These are phyloP conservation scores for Dromaius novaehollandiae DNA, from an alignment of 2,113 vertebrate species.

Conservation along the genomic window DNA sequence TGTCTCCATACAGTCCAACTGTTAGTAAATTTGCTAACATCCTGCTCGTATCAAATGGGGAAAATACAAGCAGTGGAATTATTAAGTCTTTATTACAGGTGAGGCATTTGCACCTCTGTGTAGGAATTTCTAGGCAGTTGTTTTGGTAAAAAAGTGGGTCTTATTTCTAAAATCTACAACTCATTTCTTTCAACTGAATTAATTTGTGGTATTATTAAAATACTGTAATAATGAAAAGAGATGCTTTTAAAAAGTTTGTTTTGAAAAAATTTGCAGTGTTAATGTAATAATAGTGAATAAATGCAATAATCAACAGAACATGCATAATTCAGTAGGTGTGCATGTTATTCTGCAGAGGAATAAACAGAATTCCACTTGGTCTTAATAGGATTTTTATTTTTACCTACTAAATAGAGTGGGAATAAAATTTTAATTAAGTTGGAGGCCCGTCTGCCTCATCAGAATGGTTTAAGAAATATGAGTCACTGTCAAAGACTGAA, in stretches of 20 bases:
- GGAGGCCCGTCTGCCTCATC: background rate
- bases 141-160: background rate
- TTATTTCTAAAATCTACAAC: background rate
- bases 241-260: background rate
- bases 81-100: background rate
- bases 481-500: background rate
- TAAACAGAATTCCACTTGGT: background rate
- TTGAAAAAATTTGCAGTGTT: background rate
- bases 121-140: background rate
- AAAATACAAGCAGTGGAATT: background rate
- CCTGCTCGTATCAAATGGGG: background rate
- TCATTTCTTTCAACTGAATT: background rate
- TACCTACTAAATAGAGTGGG: background rate
- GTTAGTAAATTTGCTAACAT: background rate
- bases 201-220: background rate
- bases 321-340: background rate
- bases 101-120: background rate
- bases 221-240: background rate
- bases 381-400: background rate
- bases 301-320: background rate
- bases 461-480: background rate
- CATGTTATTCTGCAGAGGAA: background rate
- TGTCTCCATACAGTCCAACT: background rate
- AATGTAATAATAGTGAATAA: background rate
- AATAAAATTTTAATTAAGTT: background rate